Conservation (phyloP, 2,888 invertebrate genomes). For the Papilio gigon region DNA sequence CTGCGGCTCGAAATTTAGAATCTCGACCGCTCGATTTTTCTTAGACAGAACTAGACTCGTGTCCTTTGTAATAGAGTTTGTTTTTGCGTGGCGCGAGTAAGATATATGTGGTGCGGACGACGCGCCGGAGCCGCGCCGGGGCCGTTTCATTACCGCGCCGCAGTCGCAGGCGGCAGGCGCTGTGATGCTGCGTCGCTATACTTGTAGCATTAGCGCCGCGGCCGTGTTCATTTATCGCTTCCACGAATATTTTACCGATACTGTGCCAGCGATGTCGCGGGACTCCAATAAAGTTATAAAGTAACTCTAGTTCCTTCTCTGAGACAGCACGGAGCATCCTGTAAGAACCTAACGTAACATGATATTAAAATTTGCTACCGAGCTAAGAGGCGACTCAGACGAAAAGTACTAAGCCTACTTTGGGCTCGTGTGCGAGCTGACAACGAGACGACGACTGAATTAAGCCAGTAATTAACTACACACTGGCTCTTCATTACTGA, state of each 20-base stretch:
- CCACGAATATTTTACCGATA: constrained; percentile 41
- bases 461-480: no score
- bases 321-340: constrained; percentile 12
- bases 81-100: constrained; percentile 43
- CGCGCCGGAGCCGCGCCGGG: constrained; percentile 55
- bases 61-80: constrained; percentile 38
- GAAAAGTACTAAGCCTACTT: background rate
- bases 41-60: constrained; percentile 50
- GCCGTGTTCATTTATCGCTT: constrained; percentile 39
- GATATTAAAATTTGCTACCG: background rate
- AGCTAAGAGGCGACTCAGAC: background rate
- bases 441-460: no score
- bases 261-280: constrained; percentile 43
- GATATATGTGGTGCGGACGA: constrained; percentile 49
- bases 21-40: constrained; percentile 52
- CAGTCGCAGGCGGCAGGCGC: constrained; percentile 57
- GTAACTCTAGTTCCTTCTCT: constrained; percentile 8
- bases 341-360: constrained; percentile 7
- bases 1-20: constrained; percentile 67
- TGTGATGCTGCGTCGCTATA: constrained; percentile 46
- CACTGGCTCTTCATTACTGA: no score
- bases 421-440: no score
- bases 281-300: constrained; percentile 11
- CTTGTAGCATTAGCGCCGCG: constrained; percentile 45
- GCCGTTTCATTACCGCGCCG: constrained; percentile 65